These are phyloP conservation scores for Pitta sordida DNA, from an alignment of 2,113 vertebrate genomes.

Conservation along the genomic window DNA sequence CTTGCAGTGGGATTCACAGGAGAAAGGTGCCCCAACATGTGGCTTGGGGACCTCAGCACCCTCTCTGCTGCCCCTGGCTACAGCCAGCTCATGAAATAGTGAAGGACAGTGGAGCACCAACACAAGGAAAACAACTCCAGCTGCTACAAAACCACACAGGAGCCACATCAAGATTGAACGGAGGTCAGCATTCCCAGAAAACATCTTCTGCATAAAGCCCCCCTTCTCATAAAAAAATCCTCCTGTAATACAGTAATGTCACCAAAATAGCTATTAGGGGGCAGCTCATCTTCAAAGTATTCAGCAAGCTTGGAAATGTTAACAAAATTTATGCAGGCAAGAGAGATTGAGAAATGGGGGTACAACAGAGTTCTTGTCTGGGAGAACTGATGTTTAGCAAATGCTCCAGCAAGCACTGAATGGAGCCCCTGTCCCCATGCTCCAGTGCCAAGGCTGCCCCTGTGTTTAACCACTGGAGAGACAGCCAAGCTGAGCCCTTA, in stretches of 20 bases:
- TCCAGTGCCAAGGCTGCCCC: neutral
- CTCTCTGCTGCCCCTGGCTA: neutral
- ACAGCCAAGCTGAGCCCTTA: neutral
- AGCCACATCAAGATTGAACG: neutral
- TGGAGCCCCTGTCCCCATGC: neutral
- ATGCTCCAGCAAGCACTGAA: neutral
- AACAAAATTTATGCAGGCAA: neutral
- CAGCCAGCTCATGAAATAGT: neutral
- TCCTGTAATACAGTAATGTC: neutral
- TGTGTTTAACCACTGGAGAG: neutral
- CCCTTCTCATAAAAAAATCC: neutral
- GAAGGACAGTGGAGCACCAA: neutral
- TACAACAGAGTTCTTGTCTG: neutral
- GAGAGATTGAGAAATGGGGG: neutral
- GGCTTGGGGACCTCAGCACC: neutral
- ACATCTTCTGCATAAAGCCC: neutral
- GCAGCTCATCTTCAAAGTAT: neutral
- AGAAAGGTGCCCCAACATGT: neutral
- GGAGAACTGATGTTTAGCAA: neutral
- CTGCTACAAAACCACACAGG: neutral
- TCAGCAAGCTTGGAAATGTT: neutral
- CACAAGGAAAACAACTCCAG: neutral
- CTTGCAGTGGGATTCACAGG: accelerated
- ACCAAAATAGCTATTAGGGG: neutral
- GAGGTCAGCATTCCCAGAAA: conserved; percentile 12